Evolutionary conservation across 92 coral and sea anemone genomes (phyloP), one percentile per base, ranked within the genome.

Genomic region (Muricea muricata): DNA sequence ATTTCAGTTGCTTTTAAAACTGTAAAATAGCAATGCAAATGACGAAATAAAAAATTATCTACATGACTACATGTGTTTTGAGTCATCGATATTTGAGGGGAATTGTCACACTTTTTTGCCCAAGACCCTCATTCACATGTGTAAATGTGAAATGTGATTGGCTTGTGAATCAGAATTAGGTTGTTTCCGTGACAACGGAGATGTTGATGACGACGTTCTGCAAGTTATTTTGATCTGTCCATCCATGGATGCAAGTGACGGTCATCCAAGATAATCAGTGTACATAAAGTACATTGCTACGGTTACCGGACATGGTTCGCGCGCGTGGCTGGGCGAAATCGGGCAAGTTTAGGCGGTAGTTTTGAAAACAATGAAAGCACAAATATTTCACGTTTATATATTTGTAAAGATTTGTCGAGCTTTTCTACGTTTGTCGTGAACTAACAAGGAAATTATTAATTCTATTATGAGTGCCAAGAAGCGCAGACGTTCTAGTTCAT

Each of bases 381-480:
- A 60, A 25, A 60, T 24, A 60, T 60, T 21, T 60, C 26, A 14
- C 26, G 65, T 1, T 15, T 18, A 15, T 15, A 57, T 24, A 20
- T 24, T 15, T 20, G 23, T 54, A 2, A 54, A 54, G 20, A 2
- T 54, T 54, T 14, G 0, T 54, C 23, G 1, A 14, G 4, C 25
- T 3, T 54, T 23, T 15, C 61, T 14, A 15, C 23, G 15, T 7
- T 5, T 3, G 7, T 17, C 4, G 9, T 37, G 42, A 4, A 37
- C 9, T 37, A 37, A 37, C 42, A 37, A 4, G 9, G 42, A 37
- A 37, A 4, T 37, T 37, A 60, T 24, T 0, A 9, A 5, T 5
- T 29, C 13, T 24, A 28, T 60, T 6, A 60, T 60, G 68, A 60
- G 68, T 60, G 68, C 68, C 10, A 60, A 60, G 68, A 60, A 60